These are phyloP conservation scores for Eristalis arbustorum DNA, from an alignment of 2,888 invertebrate genomes.

Conservation along the genomic window DNA sequence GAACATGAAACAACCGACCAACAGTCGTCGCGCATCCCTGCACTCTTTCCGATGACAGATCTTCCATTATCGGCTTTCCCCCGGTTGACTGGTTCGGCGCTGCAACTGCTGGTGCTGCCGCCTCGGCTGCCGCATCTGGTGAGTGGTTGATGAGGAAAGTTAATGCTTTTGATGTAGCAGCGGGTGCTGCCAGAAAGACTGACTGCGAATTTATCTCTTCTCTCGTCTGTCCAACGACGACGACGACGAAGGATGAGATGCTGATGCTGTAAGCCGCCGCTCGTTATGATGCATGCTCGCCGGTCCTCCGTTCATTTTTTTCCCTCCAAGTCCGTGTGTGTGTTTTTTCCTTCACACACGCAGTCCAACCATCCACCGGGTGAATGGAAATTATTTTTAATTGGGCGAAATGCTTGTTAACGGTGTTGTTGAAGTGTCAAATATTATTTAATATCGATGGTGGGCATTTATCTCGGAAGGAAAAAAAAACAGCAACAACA, in stretches of 20 bases:
- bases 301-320: too few species aligned
- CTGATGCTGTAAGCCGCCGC: background rate
- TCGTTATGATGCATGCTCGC: slow-evolving; percentile 40
- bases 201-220: slow-evolving; percentile 32
- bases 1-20: slow-evolving; percentile 32
- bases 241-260: background rate
- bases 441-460: slow-evolving; percentile 71
- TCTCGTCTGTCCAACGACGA: slow-evolving; percentile 1
- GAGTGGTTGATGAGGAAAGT: slow-evolving; percentile 43
- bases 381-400: slow-evolving; percentile 70
- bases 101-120: too few species aligned
- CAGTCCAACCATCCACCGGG: slow-evolving; percentile 39
- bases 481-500: background rate
- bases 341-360: slow-evolving; percentile 4
- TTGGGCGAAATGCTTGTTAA: slow-evolving; percentile 71
- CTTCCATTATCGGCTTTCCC: slow-evolving; percentile 57
- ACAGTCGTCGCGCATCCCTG: slow-evolving; percentile 57
- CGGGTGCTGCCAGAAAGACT: slow-evolving; percentile 60
- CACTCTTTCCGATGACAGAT: slow-evolving; percentile 45
- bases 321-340: background rate
- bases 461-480: slow-evolving; percentile 63
- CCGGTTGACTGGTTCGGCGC: background rate
- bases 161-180: slow-evolving; percentile 52
- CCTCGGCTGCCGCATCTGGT: background rate
- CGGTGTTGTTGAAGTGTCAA: slow-evolving; percentile 71